These are phyloP conservation scores for Vireo altiloquus DNA, from an alignment of 2,113 vertebrate species.

Conservation along the genomic window DNA sequence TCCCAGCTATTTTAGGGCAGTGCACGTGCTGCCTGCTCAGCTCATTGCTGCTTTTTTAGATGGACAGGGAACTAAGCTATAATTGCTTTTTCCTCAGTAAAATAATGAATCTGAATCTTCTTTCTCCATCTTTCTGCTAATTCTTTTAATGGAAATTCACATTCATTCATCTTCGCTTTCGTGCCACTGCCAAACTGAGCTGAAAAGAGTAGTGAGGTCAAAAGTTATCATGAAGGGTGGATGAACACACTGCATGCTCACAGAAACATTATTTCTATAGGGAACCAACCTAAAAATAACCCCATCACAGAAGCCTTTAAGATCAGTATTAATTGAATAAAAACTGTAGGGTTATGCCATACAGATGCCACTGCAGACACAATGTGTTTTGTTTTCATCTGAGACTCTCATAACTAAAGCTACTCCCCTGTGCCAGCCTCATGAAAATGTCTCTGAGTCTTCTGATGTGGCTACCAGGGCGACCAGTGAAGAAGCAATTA, in stretches of 20 bases:
- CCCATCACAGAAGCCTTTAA: neutral
- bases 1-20: neutral
- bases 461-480: neutral
- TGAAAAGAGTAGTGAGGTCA: neutral
- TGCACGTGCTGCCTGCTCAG: neutral
- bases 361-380: neutral
- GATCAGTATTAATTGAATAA: neutral
- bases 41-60: neutral
- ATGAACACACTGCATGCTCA: neutral
- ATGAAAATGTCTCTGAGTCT: neutral
- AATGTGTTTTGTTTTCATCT: neutral
- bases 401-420: neutral
- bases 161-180: neutral
- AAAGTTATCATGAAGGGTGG: neutral
- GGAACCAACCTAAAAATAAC: neutral
- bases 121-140: neutral
- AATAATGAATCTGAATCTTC: neutral
- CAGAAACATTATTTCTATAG: neutral
- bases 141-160: neutral
- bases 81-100: neutral
- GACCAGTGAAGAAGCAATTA: neutral
- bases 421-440: neutral
- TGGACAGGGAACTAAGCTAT: neutral
- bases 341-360: neutral
- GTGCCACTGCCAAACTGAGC: neutral